A percentile compares a stretch with the other conserved stretches of the same genome.
Evolutionary conservation across 2,113 vertebrate genomes (phyloP).

Genomic region (Grantiella picta): DNA sequence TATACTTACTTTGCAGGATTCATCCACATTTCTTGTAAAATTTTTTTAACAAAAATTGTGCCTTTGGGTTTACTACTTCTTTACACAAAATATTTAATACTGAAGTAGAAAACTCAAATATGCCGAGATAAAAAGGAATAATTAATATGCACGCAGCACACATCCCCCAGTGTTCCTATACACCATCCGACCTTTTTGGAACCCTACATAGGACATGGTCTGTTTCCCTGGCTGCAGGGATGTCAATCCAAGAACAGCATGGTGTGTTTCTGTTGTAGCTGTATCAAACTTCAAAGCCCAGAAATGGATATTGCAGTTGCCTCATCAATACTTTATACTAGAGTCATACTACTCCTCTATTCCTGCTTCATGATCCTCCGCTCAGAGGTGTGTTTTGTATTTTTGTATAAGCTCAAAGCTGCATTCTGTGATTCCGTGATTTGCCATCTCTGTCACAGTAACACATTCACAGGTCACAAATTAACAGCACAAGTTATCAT

Average conservation of each 20-base stretch:
- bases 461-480: neutral
- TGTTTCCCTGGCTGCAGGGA: neutral
- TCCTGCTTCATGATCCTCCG: neutral
- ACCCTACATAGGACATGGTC: neutral
- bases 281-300: neutral
- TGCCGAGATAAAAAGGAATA: neutral
- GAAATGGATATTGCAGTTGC: neutral
- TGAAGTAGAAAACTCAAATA: neutral
- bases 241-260: neutral
- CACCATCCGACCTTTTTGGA: fast-evolving
- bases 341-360: neutral
- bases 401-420: neutral
- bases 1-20: neutral
- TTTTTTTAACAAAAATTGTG: neutral
- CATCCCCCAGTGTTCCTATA: fast-evolving
- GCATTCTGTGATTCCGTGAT: neutral
- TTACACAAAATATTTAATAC: neutral
- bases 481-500: fast-evolving
- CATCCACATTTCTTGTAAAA: fast-evolving
- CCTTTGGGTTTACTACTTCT: neutral
- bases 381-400: neutral
- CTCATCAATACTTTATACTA: neutral
- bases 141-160: neutral
- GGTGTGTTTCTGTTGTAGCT: neutral
- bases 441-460: neutral